Percentiles rank a stretch among this genome's conserved stretches.
phyloP scores from a whole-genome alignment of 2,113 vertebrate genomes.

The Guaruba guarouba region DNA sequence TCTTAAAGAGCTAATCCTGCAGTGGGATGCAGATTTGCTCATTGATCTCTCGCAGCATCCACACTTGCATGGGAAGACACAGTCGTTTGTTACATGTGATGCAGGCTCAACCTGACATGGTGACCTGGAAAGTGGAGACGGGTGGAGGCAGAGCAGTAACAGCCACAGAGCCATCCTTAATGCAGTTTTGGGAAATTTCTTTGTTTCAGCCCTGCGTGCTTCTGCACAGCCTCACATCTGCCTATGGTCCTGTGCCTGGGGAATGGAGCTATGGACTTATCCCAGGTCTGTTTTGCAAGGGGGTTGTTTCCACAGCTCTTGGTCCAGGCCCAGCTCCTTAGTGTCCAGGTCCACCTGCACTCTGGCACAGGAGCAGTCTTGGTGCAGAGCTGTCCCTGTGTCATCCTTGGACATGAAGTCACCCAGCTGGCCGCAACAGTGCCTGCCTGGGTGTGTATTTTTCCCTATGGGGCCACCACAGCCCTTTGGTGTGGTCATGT shows the following conservation, averaged over 20 bases:
- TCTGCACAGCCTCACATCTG: not conserved
- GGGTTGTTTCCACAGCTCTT: not conserved
- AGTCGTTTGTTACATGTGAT: rapidly evolving
- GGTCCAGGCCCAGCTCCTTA: not conserved
- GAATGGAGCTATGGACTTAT: not conserved
- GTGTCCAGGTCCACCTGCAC: not conserved
- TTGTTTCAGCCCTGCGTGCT: not conserved
- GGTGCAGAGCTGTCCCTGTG: not conserved
- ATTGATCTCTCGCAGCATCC: not conserved
- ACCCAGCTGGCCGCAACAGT: not conserved
- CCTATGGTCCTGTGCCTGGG: not conserved
- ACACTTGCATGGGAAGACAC: not conserved
- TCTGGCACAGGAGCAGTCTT: not conserved
- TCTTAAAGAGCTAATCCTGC: not conserved
- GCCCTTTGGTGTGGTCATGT: not conserved
- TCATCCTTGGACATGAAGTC: not conserved
- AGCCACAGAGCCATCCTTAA: not conserved
- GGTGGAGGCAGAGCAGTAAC: not conserved
- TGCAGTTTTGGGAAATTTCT: not conserved
- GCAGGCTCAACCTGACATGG: not conserved
- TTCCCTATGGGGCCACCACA: not conserved
- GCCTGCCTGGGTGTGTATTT: not conserved
- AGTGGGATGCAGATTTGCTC: not conserved
- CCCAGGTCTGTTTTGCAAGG: not conserved
- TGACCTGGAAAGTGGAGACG: not conserved